Evolutionary conservation across 2,113 vertebrate species (phyloP), one percentile per base, ranked within the genome.

Genomic region (Xiphophorus maculatus): DNA sequence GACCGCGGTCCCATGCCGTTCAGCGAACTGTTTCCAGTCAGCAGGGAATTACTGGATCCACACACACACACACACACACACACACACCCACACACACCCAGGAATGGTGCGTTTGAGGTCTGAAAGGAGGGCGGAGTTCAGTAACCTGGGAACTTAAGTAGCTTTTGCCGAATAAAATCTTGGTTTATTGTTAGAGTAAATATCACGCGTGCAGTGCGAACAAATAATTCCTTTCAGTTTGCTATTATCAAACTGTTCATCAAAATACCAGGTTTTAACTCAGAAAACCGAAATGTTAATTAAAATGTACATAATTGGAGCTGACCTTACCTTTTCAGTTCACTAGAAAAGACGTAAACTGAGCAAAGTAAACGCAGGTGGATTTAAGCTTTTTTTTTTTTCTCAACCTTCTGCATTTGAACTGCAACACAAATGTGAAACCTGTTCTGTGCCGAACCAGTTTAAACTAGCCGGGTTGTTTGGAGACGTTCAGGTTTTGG

Each of bases 1-100:
- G 63, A 77, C 77, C 82, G 35, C 74, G 51, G 89, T 84, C 80
- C 90, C 92, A 92, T 89, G 84, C 85, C 84, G 66, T 40, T 75
- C 35, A 60, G 35, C 66, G 35, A 22, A 6, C 77, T 76, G 86
- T 61, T 76, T 58, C 63, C 81, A 83, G 82, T 80, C 84, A 88
- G 75, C 61, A 65, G 73, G 81, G 80, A 85, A 77, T 63, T 35
- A 77, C 74, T 81, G 77, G 87, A 69, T 87, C 82, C 91, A 91
- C 89, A 87, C 91, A 87, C 88, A 78, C 84, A 70, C 3, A 33
- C 37, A 3, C 40, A 5, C 40, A 15, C 13, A 1, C 40, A 5
- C 14, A 15, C 40, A 42, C 40, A n/a, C n/a, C n/a, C n/a, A 1
- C 33, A 35, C 35, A 12, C 37, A 40, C 40, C 13, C 12, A 68